Conservation (phyloP, 1,140 invertebrate species). For the Zaprionus davidi region DNA sequence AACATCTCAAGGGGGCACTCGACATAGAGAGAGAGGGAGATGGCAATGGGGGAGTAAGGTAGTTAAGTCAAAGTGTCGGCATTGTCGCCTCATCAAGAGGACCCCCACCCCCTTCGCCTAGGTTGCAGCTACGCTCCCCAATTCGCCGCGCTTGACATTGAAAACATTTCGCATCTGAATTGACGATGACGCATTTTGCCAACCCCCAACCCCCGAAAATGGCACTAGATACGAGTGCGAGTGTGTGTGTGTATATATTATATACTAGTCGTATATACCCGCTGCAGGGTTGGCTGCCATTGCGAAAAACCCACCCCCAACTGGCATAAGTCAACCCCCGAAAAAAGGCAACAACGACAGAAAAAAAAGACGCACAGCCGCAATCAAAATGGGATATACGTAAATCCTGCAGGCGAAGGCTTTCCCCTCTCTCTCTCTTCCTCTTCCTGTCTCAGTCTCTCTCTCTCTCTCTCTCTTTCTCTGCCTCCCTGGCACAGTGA, state of each 20-base stretch:
- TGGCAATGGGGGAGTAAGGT: slow-evolving; percentile 10
- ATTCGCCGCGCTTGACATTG: slow-evolving; percentile 66
- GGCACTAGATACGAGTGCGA: neutral
- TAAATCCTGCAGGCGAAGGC: slow-evolving; percentile 16
- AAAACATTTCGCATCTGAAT: slow-evolving; percentile 76
- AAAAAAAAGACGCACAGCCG: slow-evolving; percentile 50
- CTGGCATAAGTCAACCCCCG: slow-evolving; percentile 68
- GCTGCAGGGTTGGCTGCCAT: slow-evolving; percentile 69
- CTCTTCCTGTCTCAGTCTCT: neutral
- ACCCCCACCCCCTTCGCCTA: neutral
- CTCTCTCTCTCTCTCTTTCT: neutral
- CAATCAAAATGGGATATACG: slow-evolving; percentile 71
- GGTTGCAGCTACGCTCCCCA: slow-evolving; percentile 3
- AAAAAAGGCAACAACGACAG: slow-evolving; percentile 35
- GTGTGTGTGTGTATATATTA: slow-evolving; percentile 9
- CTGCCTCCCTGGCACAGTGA: slow-evolving; percentile 24
- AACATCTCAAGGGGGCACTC: slow-evolving; percentile 72
- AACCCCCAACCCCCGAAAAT: slow-evolving; percentile 9
- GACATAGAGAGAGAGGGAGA: neutral
- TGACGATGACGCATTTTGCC: slow-evolving; percentile 73
- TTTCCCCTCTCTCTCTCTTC: neutral
- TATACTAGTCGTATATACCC: neutral
- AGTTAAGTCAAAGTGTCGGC: slow-evolving; percentile 40
- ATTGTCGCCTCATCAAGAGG: slow-evolving; percentile 29
- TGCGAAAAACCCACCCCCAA: slow-evolving; percentile 68